These are phyloP conservation scores for Oreonectes daqikongensis DNA, from an alignment of 2,797 vertebrate genomes.

Conservation along the genomic window DNA sequence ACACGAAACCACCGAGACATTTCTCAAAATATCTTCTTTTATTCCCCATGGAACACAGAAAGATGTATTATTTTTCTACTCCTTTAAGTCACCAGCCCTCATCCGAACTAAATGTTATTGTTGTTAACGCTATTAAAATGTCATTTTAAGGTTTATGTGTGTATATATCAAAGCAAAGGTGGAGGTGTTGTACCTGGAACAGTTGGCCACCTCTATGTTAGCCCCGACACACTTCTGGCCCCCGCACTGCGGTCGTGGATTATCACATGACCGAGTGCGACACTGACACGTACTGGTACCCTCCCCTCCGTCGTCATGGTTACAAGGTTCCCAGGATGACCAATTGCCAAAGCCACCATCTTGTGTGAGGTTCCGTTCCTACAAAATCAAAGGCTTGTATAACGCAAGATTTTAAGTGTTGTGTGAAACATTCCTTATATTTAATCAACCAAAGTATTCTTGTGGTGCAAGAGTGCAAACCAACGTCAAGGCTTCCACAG, in stretches of 20 bases:
- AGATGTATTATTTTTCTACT: no score
- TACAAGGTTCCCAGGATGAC: constrained; percentile 86
- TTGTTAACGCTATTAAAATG: background rate
- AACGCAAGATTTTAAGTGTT: no score
- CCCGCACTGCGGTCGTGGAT: constrained; percentile 85
- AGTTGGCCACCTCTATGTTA: constrained; percentile 79
- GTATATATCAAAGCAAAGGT: background rate
- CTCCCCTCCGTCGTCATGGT: constrained; percentile 82
- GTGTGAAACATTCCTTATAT: no score
- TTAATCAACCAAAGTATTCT: no score
- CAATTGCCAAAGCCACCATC: constrained; percentile 87
- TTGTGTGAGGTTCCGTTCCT: constrained; percentile 90
- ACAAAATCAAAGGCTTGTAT: constrained; percentile 20
- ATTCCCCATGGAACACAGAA: no score
- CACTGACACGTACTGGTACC: constrained; percentile 85
- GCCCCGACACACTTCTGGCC: constrained; percentile 85
- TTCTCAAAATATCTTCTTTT: no score
- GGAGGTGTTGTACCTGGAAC: constrained; percentile 54
- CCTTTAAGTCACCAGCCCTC: no score
- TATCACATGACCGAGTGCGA: constrained; percentile 84
- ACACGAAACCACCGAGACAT: no score
- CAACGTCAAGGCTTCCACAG: background rate
- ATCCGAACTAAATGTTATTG: no score
- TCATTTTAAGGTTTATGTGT: background rate
- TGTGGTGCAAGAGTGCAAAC: background rate